Evolutionary conservation across 2,888 invertebrate species (phyloP), one percentile per base, ranked within the genome.

Genomic region (Sisyra terminalis): DNA sequence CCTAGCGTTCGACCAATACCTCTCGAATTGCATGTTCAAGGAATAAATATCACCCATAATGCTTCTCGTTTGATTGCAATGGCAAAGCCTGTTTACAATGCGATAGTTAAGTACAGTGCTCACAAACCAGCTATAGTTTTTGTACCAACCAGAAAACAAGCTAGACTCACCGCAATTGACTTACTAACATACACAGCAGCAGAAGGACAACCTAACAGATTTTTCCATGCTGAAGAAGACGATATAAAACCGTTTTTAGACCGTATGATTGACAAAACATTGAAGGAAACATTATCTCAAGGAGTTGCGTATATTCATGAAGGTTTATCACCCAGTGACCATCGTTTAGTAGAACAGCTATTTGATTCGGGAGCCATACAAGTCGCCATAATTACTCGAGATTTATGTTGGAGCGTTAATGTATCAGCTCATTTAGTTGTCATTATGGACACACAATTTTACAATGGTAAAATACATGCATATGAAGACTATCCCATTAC

Each of bases 401-500:
- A 87, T 57, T 74, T 98, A 29, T 88, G 89, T 54, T 98, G 94
- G 88, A 86, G 85, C 11, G 72, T 96, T 50, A 84, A 80, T 45
- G 83, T 96, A 43, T 79, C 80, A 43, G 83, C 92, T 0, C 90
- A 97, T 63, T 73, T 97, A n/a, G 93, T 90, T 18, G 77, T 99
- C 39, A 80, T 98, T 32, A 94, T 97, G 75, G 98, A 98, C 56
- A 94, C 96, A 0, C 93, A 96, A 59, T 81, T 71, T 58, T 87
- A 87, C 59, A 85, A 88, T 58, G 88, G 88, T 44, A 45, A 45
- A 3, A 54, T 62, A 3, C 83, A 84, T 56, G 76, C 83, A 1
- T 96, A 98, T 65, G 96, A 97, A 64, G 98, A 98, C 64, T 99
- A 97, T 62, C 93, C 97, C 0, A 79, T 97, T 24, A 92, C 90